These are phyloP conservation scores for Myotis myotis DNA, from an alignment of 2,797 vertebrate genomes.

Conservation along the genomic window DNA sequence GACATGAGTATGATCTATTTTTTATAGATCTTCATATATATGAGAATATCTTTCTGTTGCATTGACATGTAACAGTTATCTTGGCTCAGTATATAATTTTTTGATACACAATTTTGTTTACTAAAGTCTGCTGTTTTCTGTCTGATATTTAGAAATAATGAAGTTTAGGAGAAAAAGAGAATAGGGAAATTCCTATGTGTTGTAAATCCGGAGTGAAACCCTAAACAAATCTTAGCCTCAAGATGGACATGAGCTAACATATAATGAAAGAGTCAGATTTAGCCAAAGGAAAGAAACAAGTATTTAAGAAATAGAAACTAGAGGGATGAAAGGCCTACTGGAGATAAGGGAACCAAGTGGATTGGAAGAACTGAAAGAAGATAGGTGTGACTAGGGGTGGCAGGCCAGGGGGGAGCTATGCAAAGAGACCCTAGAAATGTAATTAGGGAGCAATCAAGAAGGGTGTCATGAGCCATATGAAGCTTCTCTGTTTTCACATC, in stretches of 20 bases:
- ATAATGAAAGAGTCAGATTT: not conserved
- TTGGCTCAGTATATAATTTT: not conserved
- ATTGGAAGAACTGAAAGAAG: not conserved
- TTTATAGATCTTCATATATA: not conserved
- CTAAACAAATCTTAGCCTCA: not conserved
- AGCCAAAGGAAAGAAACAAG: not conserved
- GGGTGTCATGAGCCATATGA: not conserved
- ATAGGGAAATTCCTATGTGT: not conserved
- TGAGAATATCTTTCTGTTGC: not conserved
- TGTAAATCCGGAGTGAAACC: not conserved
- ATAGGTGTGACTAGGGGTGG: not conserved
- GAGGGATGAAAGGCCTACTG: not conserved
- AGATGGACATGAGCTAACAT: not conserved
- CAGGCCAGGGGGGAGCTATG: accelerated
- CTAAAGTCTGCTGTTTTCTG: not conserved
- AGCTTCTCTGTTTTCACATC: not conserved
- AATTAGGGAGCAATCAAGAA: not conserved
- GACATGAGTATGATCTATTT: not conserved
- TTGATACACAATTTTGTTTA: not conserved
- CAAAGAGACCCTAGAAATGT: not conserved
- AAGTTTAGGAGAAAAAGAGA: not conserved
- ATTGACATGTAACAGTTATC: not conserved
- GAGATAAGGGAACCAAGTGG: not conserved
- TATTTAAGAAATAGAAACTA: not conserved
- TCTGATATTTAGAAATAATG: not conserved